Evolutionary conservation across 1,140 invertebrate species (phyloP), one percentile per base, ranked within the genome.

Genomic region (Drosophila cardini): DNA sequence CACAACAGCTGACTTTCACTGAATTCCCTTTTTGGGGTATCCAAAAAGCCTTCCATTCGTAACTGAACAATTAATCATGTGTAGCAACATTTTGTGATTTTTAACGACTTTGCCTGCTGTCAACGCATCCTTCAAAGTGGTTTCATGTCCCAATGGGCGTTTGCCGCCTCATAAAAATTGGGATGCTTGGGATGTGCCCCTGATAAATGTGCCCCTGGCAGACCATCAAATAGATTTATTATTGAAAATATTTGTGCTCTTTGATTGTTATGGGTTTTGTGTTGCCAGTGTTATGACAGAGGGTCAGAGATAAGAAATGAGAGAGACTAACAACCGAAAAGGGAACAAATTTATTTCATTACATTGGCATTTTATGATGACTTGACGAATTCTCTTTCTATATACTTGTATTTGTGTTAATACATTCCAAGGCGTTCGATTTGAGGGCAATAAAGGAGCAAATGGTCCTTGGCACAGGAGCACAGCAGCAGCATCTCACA

Each of bases 201-300:
- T 83, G 79, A 81, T 83, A 87, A 86, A 90, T 90, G 63, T 61
- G 48, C 46, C 42, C 46, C 15, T 46, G 60, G 50, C 40, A 55
- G 68, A 57, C 82, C 82, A 90, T 90, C 79, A 90, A 90, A 86
- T 90, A 86, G 86, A 90, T 90, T 90, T 90, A 90, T 90, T 90
- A 90, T 90, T 90, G 81, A 86, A 90, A 90, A 86, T 86, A 86
- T 90, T 90, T 84, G 76, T 82, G 83, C 72, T 55, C 64, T 57
- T 64, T 78, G 74, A 80, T 83, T 86, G 82, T 68, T 82, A 77
- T 77, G 74, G 56, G 43, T 48, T 26, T 32, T 34, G 40, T 15
- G 7, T 36, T 34, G 50, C 21, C 11, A 40, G 16, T 85, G 76
- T 81, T 80, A 69, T 75, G 68, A 78, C 78, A 72, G 21, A 26